phyloP scores from a whole-genome alignment of 2,888 invertebrate species.

The Molanna angustata region DNA sequence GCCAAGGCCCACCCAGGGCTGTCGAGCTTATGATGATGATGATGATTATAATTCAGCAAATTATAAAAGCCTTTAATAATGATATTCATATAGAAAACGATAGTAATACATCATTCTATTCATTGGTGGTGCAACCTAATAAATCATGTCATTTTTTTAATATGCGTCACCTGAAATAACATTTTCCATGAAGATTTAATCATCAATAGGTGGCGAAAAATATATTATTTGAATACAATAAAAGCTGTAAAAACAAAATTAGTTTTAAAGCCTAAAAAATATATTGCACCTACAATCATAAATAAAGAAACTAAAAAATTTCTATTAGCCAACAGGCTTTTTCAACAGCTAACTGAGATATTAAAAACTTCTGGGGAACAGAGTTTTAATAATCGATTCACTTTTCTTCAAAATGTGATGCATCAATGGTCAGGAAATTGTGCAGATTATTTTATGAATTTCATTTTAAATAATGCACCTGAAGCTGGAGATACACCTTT shows the following conservation, averaged over 20 bases:
- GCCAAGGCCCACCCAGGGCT: too few species aligned
- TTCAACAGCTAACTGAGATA: constrained; percentile 3
- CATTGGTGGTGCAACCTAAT: too few species aligned
- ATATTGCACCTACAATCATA: neutral
- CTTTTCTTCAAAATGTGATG: neutral
- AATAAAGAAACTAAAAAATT: constrained; percentile 7
- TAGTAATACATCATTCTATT: neutral
- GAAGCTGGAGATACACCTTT: neutral
- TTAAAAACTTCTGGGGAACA: constrained; percentile 8
- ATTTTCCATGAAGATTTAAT: constrained; percentile 2
- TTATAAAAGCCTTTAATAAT: constrained; percentile 1
- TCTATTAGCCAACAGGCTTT: neutral
- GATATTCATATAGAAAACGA: neutral
- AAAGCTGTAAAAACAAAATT: neutral
- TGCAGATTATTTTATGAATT: neutral
- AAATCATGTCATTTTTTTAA: constrained; percentile 4
- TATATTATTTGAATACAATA: constrained; percentile 4
- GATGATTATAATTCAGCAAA: neutral
- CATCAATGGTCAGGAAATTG: constrained; percentile 2
- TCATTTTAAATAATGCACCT: neutral
- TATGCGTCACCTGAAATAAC: neutral
- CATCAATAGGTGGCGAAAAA: neutral
- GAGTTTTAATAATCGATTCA: constrained; percentile 1
- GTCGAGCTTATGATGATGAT: too few species aligned
- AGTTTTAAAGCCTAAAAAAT: neutral